These are phyloP conservation scores for Neoaliturus tenellus DNA, from an alignment of 2,888 invertebrate species.

Conservation along the genomic window DNA sequence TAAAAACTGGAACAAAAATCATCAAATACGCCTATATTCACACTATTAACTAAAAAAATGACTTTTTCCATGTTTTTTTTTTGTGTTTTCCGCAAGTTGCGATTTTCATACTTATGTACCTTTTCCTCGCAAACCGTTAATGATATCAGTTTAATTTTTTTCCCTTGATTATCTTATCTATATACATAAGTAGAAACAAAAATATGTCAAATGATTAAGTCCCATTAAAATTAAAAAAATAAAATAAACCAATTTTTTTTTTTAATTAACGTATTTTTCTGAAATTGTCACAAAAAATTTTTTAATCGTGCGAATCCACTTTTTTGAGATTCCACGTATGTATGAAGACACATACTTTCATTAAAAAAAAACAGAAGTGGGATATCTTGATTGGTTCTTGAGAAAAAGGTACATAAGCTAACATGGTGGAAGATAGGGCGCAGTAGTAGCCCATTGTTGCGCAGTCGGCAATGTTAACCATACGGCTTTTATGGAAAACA, in stretches of 20 bases:
- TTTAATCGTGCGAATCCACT: neutral
- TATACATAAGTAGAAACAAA: constrained; percentile 26
- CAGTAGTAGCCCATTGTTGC: too few relatives aligned
- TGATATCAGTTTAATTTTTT: constrained; percentile 19
- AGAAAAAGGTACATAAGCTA: constrained; percentile 46
- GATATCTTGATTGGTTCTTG: constrained; percentile 36
- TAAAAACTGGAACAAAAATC: too few relatives aligned
- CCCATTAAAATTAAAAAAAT: neutral
- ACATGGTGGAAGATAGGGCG: constrained; percentile 32
- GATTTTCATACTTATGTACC: constrained; percentile 35
- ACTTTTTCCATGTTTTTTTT: constrained; percentile 13
- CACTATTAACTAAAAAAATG: too few relatives aligned
- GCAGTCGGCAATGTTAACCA: too few relatives aligned
- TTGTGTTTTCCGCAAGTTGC: neutral
- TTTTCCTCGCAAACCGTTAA: constrained; percentile 16
- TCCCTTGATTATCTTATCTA: neutral
- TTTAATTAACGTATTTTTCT: neutral
- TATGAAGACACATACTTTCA: neutral
- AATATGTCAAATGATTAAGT: neutral
- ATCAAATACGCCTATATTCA: too few relatives aligned
- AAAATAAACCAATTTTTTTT: neutral
- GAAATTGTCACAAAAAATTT: neutral
- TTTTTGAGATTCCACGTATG: constrained; percentile 23
- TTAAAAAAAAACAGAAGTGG: constrained; percentile 14
- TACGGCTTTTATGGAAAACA: too few relatives aligned